Evolutionary conservation across 2,797 vertebrate genomes (phyloP).

Genomic region (Tangara arthus): DNA sequence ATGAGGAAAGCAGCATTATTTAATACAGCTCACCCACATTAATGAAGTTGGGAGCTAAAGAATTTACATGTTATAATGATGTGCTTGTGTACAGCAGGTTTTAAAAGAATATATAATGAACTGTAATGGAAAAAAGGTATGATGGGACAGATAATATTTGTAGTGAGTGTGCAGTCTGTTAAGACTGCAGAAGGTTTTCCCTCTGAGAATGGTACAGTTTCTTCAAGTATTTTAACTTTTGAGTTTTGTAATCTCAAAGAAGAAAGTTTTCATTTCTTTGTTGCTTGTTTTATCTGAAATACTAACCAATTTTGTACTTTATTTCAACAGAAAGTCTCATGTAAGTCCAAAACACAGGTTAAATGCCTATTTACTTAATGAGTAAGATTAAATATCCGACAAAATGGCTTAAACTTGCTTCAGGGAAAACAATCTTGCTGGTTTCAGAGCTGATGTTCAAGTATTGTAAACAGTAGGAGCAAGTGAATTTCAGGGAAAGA

Average conservation of each 20-base stretch:
- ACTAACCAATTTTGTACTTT: neutral
- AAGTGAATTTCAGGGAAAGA: neutral
- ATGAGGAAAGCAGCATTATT: neutral
- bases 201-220: neutral
- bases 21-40: neutral
- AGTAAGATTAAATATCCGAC: neutral
- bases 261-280: neutral
- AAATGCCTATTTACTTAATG: neutral
- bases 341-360: neutral
- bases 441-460: neutral
- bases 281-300: neutral
- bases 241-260: neutral
- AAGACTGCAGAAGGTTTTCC: neutral
- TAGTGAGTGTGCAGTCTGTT: neutral
- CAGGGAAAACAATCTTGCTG: neutral
- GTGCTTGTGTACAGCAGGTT: constrained; percentile 21
- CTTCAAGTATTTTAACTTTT: neutral
- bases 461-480: neutral
- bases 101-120: constrained; percentile 28
- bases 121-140: neutral
- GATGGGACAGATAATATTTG: neutral
- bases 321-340: neutral
- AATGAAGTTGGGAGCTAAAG: constrained; percentile 22
- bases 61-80: constrained; percentile 53
- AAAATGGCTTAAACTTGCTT: neutral